Evolutionary conservation across 2,797 vertebrate genomes (phyloP).

Genomic region (Sciurus carolinensis): DNA sequence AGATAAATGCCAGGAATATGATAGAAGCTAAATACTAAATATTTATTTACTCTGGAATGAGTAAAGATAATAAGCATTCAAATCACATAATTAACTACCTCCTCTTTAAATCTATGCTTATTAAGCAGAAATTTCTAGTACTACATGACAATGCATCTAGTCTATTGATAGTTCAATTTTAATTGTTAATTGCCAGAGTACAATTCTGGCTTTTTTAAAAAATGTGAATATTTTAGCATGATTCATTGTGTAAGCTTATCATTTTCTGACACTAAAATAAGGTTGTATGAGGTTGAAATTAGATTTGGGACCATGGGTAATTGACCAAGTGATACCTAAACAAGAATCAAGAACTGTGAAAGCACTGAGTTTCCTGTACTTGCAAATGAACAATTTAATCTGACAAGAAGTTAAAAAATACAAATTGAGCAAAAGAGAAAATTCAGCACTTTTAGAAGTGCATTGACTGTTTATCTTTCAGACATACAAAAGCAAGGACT

Average conservation of each 20-base stretch:
- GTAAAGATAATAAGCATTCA: too few species aligned
- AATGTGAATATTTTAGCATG: neutral
- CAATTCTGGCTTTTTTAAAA: neutral
- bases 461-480: neutral
- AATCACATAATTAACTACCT: too few species aligned
- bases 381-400: neutral
- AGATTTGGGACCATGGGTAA: neutral
- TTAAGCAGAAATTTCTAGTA: too few species aligned
- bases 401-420: neutral
- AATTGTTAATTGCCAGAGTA: neutral
- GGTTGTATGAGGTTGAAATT: neutral
- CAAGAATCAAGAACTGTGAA: neutral
- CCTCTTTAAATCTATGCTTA: too few species aligned
- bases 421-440: neutral
- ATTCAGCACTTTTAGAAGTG: neutral
- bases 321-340: neutral
- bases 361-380: neutral
- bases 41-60: too few species aligned
- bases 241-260: too few species aligned
- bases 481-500: neutral
- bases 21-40: too few species aligned
- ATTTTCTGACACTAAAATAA: too few species aligned
- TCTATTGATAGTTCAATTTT: neutral
- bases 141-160: neutral
- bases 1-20: too few species aligned